Base-by-base conservation (phyloP, 2,797 vertebrate genomes). In the Pyrocephalus nanus region DNA sequence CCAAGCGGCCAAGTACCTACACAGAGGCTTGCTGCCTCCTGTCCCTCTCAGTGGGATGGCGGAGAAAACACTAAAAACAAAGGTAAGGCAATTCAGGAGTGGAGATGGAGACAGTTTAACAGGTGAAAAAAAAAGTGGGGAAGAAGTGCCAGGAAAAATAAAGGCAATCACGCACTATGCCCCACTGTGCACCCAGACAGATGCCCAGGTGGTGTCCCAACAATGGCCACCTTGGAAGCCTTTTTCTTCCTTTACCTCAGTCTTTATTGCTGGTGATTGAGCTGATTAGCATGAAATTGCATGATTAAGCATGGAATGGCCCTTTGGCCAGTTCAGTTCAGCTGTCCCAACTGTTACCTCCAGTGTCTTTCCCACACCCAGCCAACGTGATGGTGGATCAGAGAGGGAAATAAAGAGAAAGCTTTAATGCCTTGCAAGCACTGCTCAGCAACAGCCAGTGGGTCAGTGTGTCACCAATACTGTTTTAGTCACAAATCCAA, bases 171-270 rank as follows among this genome's bases (percentile, higher is more conserved):
- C 15, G 23, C 21, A 34, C 11, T n/a, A 7, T 50, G 9, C 7
- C 16, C 26, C 73, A 15, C 15, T 43, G 13, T 40, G 29, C 51
- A 51, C 27, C 10, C 36, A 55, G 53, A 27, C 0, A 0, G 32
- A 48, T 48, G 61, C 25, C 13, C n/a, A 55, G 25, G 12, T 20
- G 29, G 18, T 53, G 40, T 73, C 15, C 1, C 0, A 47, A 38
- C 34, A 43, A 13, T 4, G 13, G 17, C 12, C 25, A 29, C 18
- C 14, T 45, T 29, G 25, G 45, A 78, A 85, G 15, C 3, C 5
- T 43, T 48, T 16, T 54, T 85, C 36, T 67, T 71, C 25, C 36
- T 86, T 89, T 64, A n/a, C 16, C 23, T 74, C 43, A 77, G 43
- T n/a, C 25, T 90, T 50, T 79, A 34, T 34, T 23, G 13, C 47